Evolutionary conservation across 2,888 invertebrate genomes (phyloP).

Genomic region (Temnothorax rugatulus): DNA sequence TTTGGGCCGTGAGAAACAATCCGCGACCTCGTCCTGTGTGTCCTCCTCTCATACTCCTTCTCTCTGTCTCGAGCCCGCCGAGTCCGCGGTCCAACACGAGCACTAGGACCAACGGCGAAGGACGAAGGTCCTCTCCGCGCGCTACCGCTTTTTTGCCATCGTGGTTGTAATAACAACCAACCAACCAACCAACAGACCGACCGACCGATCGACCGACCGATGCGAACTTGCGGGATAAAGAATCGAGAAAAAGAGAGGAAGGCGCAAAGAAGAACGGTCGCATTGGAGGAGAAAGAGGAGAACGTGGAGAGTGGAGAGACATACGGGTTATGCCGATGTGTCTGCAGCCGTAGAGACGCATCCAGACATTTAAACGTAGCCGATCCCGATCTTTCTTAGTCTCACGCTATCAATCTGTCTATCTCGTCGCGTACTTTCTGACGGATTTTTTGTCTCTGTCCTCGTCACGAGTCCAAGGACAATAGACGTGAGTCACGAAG

Average conservation of each 20-base stretch:
- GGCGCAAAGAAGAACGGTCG: constrained; percentile 39
- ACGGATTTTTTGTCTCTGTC: constrained; percentile 25
- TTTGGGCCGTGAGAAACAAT: constrained; percentile 82
- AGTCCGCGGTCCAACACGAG: constrained; percentile 23
- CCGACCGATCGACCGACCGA: constrained; percentile 64
- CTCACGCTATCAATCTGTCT: constrained; percentile 22
- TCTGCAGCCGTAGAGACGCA: constrained; percentile 57
- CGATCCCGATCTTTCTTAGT: constrained; percentile 48
- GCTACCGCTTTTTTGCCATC: constrained; percentile 73
- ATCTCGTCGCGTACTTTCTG: constrained; percentile 46
- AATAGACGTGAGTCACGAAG: not conserved
- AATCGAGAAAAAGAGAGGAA: constrained; percentile 46
- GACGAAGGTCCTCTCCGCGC: constrained; percentile 69
- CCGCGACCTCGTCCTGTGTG: constrained; percentile 46
- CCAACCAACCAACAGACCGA: constrained; percentile 56
- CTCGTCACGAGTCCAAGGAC: constrained; percentile 24
- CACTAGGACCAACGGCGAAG: constrained; percentile 64
- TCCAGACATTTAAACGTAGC: constrained; percentile 73
- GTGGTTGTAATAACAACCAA: constrained; percentile 78
- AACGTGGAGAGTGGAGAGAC: constrained; percentile 8
- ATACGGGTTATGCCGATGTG: not conserved
- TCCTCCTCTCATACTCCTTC: constrained; percentile 42
- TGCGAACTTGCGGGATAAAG: constrained; percentile 37
- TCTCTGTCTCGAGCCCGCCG: constrained; percentile 13
- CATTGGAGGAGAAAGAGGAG: not conserved